phyloP scores from a whole-genome alignment of 2,797 vertebrate genomes.

The Muscicapa striata region DNA sequence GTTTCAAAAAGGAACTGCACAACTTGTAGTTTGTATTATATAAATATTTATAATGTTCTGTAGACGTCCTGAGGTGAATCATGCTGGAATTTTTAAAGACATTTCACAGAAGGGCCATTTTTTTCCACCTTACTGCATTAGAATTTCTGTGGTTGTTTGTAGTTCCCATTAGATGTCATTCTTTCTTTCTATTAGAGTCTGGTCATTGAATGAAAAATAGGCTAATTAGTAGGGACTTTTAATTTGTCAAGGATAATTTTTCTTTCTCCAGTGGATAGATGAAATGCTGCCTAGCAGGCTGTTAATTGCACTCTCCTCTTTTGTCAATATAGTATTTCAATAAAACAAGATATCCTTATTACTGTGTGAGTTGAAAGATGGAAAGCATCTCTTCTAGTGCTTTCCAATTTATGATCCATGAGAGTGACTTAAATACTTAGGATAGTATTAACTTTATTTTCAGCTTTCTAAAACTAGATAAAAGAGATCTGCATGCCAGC shows the following conservation, averaged over 20 bases:
- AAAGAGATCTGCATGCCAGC: not conserved
- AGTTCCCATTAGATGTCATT: not conserved
- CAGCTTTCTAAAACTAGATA: not conserved
- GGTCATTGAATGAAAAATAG: not conserved
- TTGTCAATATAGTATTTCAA: not conserved
- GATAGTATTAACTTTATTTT: not conserved
- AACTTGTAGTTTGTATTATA: not conserved
- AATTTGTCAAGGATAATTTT: not conserved
- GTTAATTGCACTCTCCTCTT: not conserved
- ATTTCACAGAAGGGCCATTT: not conserved
- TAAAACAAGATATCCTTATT: not conserved
- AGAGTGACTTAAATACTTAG: not conserved
- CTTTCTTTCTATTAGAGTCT: not conserved
- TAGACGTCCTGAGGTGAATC: not conserved
- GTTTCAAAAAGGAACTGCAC: not conserved
- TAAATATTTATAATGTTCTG: not conserved
- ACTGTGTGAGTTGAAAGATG: not conserved
- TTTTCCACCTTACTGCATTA: not conserved
- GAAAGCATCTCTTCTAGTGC: not conserved
- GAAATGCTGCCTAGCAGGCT: not conserved
- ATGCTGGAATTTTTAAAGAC: not conserved
- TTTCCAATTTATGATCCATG: not conserved
- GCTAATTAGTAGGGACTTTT: not conserved
- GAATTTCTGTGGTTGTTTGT: not conserved
- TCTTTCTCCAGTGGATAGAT: not conserved